A percentile compares a stretch with the other conserved stretches of the same genome.
Evolutionary conservation across 2,888 invertebrate genomes (phyloP).

Genomic region (Polyploca ridens): DNA sequence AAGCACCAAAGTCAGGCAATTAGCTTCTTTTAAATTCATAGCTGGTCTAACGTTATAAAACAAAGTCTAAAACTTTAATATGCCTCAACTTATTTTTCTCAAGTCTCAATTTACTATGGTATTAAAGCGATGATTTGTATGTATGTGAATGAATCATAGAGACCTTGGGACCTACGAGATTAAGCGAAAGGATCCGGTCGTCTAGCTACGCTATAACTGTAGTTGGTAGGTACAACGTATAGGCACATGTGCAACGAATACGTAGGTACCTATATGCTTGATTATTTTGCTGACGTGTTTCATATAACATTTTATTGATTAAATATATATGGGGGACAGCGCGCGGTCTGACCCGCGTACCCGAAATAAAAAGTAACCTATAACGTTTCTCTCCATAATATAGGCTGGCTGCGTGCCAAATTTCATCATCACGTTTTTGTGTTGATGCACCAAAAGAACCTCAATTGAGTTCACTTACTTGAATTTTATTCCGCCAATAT

Average conservation of each 20-base stretch:
- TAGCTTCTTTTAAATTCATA: conserved; percentile 12
- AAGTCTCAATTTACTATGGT: not conserved
- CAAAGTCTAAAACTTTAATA: conserved; percentile 5
- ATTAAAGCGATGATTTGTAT: not conserved
- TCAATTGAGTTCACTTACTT: too few species aligned
- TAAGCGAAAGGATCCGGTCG: conserved; percentile 7
- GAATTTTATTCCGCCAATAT: too few species aligned
- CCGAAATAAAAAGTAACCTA: too few species aligned
- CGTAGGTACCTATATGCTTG: not conserved
- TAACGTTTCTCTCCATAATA: too few species aligned
- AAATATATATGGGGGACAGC: too few species aligned
- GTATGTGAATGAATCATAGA: not conserved
- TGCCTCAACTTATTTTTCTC: not conserved
- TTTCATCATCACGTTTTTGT: too few species aligned
- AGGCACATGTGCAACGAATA: not conserved
- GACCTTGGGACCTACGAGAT: not conserved
- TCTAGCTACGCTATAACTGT: not conserved
- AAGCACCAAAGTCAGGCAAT: conserved; percentile 13
- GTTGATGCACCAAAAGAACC: too few species aligned
- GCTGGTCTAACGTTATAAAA: conserved; percentile 2
- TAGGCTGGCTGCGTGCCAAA: too few species aligned
- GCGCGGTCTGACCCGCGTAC: too few species aligned
- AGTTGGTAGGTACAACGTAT: too few species aligned
- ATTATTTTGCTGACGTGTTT: not conserved
- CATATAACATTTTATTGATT: too few species aligned